Evolutionary conservation across 2,888 invertebrate genomes (phyloP), one percentile per base, ranked within the genome.

Genomic region (Nymphalis polychloros): DNA sequence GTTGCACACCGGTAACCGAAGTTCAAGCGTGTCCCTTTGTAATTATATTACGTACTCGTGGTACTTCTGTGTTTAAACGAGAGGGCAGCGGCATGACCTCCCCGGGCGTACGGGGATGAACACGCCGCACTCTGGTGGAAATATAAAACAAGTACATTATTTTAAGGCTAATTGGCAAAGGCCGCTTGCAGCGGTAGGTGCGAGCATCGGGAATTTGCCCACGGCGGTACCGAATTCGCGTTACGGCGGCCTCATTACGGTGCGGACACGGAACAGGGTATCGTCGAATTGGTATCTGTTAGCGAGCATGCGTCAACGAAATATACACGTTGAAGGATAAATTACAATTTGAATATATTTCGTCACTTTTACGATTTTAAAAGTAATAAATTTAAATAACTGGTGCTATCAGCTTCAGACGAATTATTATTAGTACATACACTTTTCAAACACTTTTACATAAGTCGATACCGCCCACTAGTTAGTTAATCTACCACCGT

Each of bases 61-160:
- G 82, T 57, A 57, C 57, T 55, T 17, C 53, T 41, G 57, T 23
- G 53, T 57, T 55, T 31, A 31, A 31, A 31, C 31, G 57, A 17
- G 57, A 57, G 57, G 57, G 41, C 57, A 57, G 77, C 81, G 86
- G 71, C 85, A 88, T 87, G 89, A 89, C 90, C 90, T 90, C 90
- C 89, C 85, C 88, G 88, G 90, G 90, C 89, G 88, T 88, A 84
- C 83, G 84, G 88, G 88, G 89, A 86, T 85, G 84, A 89, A 90
- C 89, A 90, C 80, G 86, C 89, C 88, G 88, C 89, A 87, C 88
- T 89, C 81, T 10, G 84, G 85, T 89, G 87, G 85, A 90, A 92
- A 90, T 92, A 93, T 92, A 92, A 92, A 93, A 92, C 92, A 92
- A 92, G 92, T 92, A 93, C 92, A 92, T 93, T 93, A 93, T 92